Percentiles rank a stretch among this genome's conserved stretches.
phyloP scores from a whole-genome alignment of 2,888 invertebrate species.

The Oscheius sp. region DNA sequence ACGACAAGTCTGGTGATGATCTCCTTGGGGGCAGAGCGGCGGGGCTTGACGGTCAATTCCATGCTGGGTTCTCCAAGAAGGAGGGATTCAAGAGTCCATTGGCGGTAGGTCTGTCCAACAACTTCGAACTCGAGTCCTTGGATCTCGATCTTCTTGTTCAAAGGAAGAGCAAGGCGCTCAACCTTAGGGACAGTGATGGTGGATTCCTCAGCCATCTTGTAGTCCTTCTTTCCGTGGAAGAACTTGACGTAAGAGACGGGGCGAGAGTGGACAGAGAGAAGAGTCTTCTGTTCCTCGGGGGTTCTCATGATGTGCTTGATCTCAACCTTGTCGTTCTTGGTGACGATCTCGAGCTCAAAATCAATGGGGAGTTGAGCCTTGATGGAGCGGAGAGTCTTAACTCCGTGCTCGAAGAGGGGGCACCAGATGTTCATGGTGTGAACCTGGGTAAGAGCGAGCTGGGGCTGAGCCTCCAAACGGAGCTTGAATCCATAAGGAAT shows the following conservation, averaged over 20 bases:
- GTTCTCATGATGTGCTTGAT: slow-evolving; percentile 33
- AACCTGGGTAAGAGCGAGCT: slow-evolving; percentile 49
- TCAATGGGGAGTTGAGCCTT: slow-evolving; percentile 57
- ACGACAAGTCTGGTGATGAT: slow-evolving; percentile 23
- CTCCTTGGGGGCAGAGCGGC: slow-evolving; percentile 9
- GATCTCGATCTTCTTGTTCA: slow-evolving; percentile 34
- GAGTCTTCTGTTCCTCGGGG: slow-evolving; percentile 46
- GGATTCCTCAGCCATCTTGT: slow-evolving; percentile 54
- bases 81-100: slow-evolving; percentile 46
- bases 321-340: slow-evolving; percentile 36
- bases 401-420: slow-evolving; percentile 59
- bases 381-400: slow-evolving; percentile 53
- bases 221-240: slow-evolving; percentile 43
- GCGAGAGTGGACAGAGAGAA: slow-evolving; percentile 42
- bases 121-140: slow-evolving; percentile 47
- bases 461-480: slow-evolving; percentile 41
- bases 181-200: slow-evolving; percentile 48
- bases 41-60: slow-evolving; percentile 13
- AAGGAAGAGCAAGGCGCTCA: slow-evolving; percentile 37
- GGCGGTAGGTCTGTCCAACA: slow-evolving; percentile 44
- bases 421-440: slow-evolving; percentile 48
- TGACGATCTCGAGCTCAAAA: slow-evolving; percentile 33
- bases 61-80: slow-evolving; percentile 29
- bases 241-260: slow-evolving; percentile 54
- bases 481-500: slow-evolving; percentile 35